These are phyloP conservation scores for Bombus huntii DNA, from an alignment of 1,140 invertebrate species.

Conservation along the genomic window DNA sequence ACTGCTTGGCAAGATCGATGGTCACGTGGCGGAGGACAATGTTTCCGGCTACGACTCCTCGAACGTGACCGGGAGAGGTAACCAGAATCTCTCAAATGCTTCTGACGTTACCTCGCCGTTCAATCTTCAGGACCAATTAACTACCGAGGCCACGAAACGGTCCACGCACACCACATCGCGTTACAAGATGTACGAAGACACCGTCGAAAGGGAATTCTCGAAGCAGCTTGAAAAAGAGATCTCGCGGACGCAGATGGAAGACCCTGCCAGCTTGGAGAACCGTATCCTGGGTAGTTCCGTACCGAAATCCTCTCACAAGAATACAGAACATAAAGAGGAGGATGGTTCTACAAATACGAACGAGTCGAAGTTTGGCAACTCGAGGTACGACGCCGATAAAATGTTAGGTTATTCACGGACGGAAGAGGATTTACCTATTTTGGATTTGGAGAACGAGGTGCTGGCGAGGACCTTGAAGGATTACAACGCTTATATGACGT, in stretches of 20 bases:
- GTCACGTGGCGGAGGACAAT: not conserved
- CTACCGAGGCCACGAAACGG: slow-evolving; percentile 14
- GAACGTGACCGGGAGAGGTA: not conserved
- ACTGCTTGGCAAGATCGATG: not conserved
- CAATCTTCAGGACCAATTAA: slow-evolving; percentile 43
- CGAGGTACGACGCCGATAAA: slow-evolving; percentile 70
- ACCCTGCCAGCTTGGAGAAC: slow-evolving; percentile 52
- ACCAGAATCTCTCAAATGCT: not conserved
- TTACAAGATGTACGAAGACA: slow-evolving; percentile 49
- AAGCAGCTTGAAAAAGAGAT: slow-evolving; percentile 74
- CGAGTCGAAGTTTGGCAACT: slow-evolving; percentile 16
- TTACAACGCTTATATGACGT: slow-evolving; percentile 76
- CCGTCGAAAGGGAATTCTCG: slow-evolving; percentile 72
- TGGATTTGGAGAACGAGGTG: slow-evolving; percentile 76
- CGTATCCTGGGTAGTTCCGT: slow-evolving; percentile 56
- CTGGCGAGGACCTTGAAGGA: slow-evolving; percentile 74
- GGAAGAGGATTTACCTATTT: slow-evolving; percentile 72
- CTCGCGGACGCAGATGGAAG: slow-evolving; percentile 58
- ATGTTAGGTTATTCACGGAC: slow-evolving; percentile 77
- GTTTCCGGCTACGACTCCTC: slow-evolving; percentile 14
- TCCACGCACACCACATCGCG: slow-evolving; percentile 42
- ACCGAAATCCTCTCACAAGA: slow-evolving; percentile 6
- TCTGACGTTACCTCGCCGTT: slow-evolving; percentile 30
- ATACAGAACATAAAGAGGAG: not conserved
- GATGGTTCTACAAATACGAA: not conserved